phyloP scores from a whole-genome alignment of 2,888 invertebrate species.

The Stenodera caucasica region DNA sequence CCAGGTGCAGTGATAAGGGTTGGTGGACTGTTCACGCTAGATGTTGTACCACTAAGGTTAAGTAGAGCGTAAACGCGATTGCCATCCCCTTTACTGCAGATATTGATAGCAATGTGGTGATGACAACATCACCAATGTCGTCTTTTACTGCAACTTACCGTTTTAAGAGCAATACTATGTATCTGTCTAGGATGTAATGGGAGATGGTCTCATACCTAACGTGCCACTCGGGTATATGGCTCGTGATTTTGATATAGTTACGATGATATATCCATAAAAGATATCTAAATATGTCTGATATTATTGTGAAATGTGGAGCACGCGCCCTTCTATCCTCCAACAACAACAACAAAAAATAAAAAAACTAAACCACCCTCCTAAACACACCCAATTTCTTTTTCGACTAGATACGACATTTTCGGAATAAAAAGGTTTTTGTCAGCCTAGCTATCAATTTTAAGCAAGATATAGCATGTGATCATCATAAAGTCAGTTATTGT shows the following conservation, averaged over 20 bases:
- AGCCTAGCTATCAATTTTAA: conserved; percentile 27
- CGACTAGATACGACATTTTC: conserved; percentile 23
- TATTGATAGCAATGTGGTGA: conserved; percentile 15
- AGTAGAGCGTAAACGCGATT: conserved; percentile 51
- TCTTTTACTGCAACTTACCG: conserved; percentile 10
- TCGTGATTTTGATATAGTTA: conserved; percentile 44
- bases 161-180: conserved; percentile 46
- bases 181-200: conserved; percentile 44
- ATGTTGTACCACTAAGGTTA: conserved; percentile 39
- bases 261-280: conserved; percentile 44
- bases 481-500: conserved; percentile 35
- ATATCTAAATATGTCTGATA: conserved; percentile 37
- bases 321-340: not conserved
- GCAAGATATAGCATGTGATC: conserved; percentile 31
- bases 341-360: too few species aligned
- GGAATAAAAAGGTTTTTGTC: conserved; percentile 26
- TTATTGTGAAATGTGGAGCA: conserved; percentile 34
- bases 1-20: conserved; percentile 23
- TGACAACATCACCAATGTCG: conserved; percentile 15
- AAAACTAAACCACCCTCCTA: too few species aligned
- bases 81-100: conserved; percentile 27
- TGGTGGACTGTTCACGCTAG: conserved; percentile 35
- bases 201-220: conserved; percentile 39
- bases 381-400: conserved; percentile 29
- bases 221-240: conserved; percentile 45